Conservation (phyloP, 2,113 vertebrate genomes). For the Acanthisitta chloris region DNA sequence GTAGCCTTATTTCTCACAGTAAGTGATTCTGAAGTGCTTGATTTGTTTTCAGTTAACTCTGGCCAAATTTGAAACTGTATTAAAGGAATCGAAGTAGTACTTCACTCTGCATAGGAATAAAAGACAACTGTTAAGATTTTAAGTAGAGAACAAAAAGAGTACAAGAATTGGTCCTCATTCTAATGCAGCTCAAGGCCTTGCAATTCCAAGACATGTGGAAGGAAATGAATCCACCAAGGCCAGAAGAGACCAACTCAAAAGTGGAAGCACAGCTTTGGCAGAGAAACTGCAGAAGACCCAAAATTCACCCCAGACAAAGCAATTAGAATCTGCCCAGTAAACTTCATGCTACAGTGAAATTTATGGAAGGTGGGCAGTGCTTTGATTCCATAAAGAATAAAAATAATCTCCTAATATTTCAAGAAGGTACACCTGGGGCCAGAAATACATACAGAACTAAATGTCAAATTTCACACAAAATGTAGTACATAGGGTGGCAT, state of each 20-base stretch:
- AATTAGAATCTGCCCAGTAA: not conserved
- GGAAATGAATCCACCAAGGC: not conserved
- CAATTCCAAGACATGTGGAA: not conserved
- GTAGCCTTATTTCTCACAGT: not conserved
- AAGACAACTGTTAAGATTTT: not conserved
- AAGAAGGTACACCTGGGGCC: not conserved
- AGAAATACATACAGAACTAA: not conserved
- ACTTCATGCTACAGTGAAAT: not conserved
- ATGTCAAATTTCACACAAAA: not conserved
- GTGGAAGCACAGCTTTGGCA: not conserved
- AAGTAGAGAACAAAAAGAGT: not conserved
- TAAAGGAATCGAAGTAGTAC: not conserved
- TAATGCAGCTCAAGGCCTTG: not conserved
- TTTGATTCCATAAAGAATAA: not conserved
- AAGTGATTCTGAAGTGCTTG: not conserved
- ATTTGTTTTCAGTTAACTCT: not conserved
- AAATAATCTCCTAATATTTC: not conserved
- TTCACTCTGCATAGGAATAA: not conserved
- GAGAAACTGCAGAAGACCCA: not conserved
- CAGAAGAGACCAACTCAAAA: not conserved
- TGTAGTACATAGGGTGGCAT: not conserved
- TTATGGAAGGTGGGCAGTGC: not conserved
- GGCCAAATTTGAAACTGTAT: not conserved
- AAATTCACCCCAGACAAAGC: not conserved
- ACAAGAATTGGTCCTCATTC: not conserved